Percentiles rank a stretch among this genome's conserved stretches.
These are phyloP conservation scores for Gerris buenoi DNA, from an alignment of 1,140 invertebrate genomes.

Conservation along the genomic window DNA sequence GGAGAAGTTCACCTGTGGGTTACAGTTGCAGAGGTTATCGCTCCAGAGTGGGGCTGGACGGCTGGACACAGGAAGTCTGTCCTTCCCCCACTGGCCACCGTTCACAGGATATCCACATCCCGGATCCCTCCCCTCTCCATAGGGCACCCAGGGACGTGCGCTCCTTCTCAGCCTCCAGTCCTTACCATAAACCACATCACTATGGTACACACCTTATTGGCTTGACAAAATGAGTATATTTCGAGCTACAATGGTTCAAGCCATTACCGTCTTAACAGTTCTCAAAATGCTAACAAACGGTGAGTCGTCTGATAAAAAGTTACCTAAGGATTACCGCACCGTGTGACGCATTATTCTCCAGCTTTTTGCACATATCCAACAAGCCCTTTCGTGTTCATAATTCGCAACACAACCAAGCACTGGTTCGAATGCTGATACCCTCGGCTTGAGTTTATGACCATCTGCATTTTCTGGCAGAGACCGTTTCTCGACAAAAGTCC, in stretches of 20 bases:
- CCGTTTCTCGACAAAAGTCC: too few species aligned
- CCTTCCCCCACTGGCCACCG: not conserved
- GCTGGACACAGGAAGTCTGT: not conserved
- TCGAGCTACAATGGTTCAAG: slow-evolving; percentile 53
- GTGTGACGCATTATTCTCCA: not conserved
- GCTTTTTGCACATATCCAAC: not conserved
- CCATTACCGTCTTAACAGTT: slow-evolving; percentile 65
- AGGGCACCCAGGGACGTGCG: not conserved
- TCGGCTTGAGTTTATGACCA: too few species aligned
- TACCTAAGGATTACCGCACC: not conserved
- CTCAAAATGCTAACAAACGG: slow-evolving; percentile 66
- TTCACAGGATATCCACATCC: not conserved
- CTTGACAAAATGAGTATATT: not conserved
- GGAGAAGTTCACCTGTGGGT: not conserved
- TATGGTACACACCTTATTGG: not conserved
- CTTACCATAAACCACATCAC: not conserved
- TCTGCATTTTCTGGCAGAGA: too few species aligned
- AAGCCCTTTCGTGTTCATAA: too few species aligned
- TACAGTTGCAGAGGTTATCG: not conserved
- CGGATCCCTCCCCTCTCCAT: not conserved
- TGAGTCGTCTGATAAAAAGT: slow-evolving; percentile 35
- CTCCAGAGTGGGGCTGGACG: not conserved
- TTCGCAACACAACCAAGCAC: too few species aligned
- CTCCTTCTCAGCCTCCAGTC: not conserved
- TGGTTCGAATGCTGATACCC: too few species aligned